Evolutionary conservation across 2,888 invertebrate genomes (phyloP).

Genomic region (Mythimna ferrago): DNA sequence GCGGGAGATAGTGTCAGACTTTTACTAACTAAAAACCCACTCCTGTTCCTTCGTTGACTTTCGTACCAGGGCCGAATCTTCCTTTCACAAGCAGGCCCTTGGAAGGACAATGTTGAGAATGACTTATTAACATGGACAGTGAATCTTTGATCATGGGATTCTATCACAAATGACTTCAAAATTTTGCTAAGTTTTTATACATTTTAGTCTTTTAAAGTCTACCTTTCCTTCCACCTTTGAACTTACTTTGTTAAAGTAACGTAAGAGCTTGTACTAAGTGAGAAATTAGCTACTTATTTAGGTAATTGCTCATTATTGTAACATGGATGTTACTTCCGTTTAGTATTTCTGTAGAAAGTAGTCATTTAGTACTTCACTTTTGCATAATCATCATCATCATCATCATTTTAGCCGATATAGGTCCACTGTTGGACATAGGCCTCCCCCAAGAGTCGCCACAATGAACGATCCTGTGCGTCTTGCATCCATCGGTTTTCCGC

Average conservation of each 20-base stretch:
- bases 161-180: neutral
- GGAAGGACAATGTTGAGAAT: neutral
- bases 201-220: neutral
- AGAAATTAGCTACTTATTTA: slow-evolving; percentile 8
- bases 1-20: too few relatives aligned
- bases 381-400: neutral
- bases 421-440: too few relatives aligned
- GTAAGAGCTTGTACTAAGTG: slow-evolving; percentile 10
- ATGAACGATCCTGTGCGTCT: too few relatives aligned
- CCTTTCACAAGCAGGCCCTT: too few relatives aligned
- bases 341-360: neutral
- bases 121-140: neutral
- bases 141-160: neutral
- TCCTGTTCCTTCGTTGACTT: too few relatives aligned
- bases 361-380: neutral
- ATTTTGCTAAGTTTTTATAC: neutral
- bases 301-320: neutral
- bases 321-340: neutral
- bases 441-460: too few relatives aligned
- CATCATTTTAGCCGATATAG: too few relatives aligned
- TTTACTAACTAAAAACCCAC: too few relatives aligned
- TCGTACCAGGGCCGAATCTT: too few relatives aligned
- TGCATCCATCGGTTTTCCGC: too few relatives aligned
- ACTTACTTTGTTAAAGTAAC: neutral
- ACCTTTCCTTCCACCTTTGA: neutral